Conservation (phyloP, 1,140 invertebrate species). For the Hylaeus volcanicus region DNA sequence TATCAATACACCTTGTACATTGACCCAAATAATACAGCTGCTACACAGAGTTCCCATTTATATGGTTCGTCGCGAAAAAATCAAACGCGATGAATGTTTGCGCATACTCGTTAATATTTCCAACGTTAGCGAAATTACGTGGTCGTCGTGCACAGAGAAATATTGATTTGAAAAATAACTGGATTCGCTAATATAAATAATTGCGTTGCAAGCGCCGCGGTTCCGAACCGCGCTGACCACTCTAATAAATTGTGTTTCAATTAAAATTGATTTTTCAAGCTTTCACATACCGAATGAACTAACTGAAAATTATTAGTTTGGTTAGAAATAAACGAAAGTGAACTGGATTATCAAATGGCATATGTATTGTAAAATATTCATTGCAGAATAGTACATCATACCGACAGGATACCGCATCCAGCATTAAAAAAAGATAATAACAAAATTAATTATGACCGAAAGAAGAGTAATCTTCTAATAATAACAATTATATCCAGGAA, state of each 20-base stretch:
- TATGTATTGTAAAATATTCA: too few species aligned
- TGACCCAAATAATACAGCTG: background rate
- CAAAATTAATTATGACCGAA: too few species aligned
- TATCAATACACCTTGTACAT: too few species aligned
- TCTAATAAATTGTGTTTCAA: constrained; percentile 26
- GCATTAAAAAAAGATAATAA: too few species aligned
- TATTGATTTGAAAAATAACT: constrained; percentile 18
- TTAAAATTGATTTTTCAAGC: constrained; percentile 22
- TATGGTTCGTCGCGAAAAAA: background rate
- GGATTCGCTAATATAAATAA: constrained; percentile 28
- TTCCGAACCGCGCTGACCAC: too few species aligned
- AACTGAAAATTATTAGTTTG: background rate
- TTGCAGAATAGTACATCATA: too few species aligned
- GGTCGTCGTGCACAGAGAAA: background rate
- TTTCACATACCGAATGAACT: background rate
- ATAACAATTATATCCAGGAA: background rate
- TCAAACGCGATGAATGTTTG: background rate
- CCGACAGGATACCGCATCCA: too few species aligned
- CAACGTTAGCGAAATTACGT: background rate
- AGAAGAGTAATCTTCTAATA: background rate
- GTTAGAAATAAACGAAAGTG: background rate
- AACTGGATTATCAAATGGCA: too few species aligned
- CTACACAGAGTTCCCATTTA: background rate
- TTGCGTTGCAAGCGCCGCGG: background rate
- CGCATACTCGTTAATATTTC: background rate